Conservation (phyloP, 2,113 vertebrate genomes). For the Egretta garzetta region DNA sequence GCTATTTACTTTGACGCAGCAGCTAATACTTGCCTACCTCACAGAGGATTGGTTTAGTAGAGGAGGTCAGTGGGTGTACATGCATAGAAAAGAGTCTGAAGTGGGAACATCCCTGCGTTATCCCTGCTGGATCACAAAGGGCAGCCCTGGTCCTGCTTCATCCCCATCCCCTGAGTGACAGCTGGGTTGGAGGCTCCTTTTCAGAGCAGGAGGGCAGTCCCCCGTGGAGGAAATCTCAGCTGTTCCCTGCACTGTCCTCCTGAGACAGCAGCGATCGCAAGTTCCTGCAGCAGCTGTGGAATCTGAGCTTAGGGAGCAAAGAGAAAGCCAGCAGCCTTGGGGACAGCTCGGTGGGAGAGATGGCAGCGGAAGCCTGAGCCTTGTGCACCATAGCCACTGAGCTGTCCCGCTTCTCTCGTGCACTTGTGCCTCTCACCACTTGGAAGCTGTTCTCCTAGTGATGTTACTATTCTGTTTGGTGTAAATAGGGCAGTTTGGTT, state of each 20-base stretch:
- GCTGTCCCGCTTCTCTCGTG: neutral
- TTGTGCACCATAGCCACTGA: fast-evolving
- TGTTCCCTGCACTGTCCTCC: neutral
- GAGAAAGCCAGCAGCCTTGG: neutral
- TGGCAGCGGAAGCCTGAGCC: neutral
- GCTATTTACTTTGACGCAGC: neutral
- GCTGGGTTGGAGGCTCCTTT: neutral
- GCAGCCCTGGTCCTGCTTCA: neutral
- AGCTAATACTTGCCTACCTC: neutral
- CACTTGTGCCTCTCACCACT: fast-evolving
- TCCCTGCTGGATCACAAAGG: neutral
- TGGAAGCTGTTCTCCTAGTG: neutral
- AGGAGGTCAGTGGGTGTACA: neutral
- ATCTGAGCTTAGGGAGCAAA: neutral
- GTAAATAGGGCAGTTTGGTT: neutral
- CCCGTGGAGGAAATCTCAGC: neutral
- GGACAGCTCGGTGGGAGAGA: neutral
- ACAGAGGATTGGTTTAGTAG: neutral
- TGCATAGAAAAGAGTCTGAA: neutral
- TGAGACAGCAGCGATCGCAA: neutral
- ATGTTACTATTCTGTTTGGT: neutral
- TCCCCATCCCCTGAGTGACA: neutral
- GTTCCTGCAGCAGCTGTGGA: neutral
- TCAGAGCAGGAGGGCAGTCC: neutral
- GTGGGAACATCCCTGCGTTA: neutral